Base-by-base conservation (phyloP, 2,888 invertebrate species). In the Xestia sexstrigata region DNA sequence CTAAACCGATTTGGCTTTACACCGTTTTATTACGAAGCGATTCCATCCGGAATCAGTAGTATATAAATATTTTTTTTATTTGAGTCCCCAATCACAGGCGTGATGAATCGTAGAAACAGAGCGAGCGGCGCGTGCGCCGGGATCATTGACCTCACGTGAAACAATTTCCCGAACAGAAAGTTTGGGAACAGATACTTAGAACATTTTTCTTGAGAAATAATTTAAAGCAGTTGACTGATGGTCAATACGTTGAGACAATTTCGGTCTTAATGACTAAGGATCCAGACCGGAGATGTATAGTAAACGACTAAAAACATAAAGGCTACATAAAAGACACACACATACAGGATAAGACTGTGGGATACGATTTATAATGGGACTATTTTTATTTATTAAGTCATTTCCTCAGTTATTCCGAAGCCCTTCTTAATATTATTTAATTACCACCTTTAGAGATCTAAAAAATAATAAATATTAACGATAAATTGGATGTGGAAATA, bases 51-150 rank as follows among this genome's bases (percentile, higher is more conserved):
- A 78, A 76, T 84, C 80, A 71, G 77, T 76, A 79, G 82, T 82
- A 60, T 79, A 81, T 79, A 76, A 55, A 72, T 74, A 81, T 86
- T 68, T 79, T 87, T n/a, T 89, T 85, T 81, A 80, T 82, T 82
- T 71, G 81, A 82, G 84, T 88, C 89, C 88, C 89, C 89, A 86
- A 88, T 88, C 84, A 76, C 82, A 78, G 83, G 89, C 91, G 91
- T 92, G 92, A 92, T 94, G 93, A 93, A 92, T 93, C 89, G 92
- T 91, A 91, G 92, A 92, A 93, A 93, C 92, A 91, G 91, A 91
- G 89, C 91, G 79, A 80, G 81, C 89, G 83, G 90, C 92, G 92
- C 93, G 91, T 90, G 92, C 93, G 87, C 89, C 62, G 74, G 83
- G 91, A 88, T 92, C 93, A 86, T 87, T 87, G 93, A 92, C 90